These are phyloP conservation scores for Seriola aureovittata DNA, from an alignment of 2,113 vertebrate species.

Conservation along the genomic window DNA sequence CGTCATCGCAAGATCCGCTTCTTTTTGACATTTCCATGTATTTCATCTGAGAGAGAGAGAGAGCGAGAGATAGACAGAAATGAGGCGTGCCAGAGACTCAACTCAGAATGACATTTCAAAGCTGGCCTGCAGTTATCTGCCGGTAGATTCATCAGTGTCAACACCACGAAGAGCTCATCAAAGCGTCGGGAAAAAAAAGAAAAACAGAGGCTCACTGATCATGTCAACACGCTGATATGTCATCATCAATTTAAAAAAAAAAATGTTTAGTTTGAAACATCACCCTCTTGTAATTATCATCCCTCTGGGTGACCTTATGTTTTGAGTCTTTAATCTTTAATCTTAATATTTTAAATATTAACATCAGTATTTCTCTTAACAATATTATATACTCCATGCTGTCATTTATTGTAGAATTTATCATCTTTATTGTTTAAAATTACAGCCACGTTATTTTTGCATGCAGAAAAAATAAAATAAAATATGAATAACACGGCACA, in stretches of 20 bases:
- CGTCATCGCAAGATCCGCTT: constrained; percentile 23
- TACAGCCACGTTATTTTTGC: neutral
- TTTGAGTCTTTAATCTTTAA: neutral
- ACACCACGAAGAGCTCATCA: constrained; percentile 61
- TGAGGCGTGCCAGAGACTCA: constrained; percentile 65
- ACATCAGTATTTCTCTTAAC: neutral
- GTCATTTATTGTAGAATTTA: neutral
- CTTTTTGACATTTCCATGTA: constrained; percentile 67
- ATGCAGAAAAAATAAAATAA: neutral
- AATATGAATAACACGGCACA: neutral
- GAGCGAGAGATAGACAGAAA: constrained; percentile 19
- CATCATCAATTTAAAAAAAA: constrained; percentile 49
- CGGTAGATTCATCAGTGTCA: constrained; percentile 82
- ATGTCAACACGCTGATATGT: constrained; percentile 64
- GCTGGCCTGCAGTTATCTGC: constrained; percentile 74
- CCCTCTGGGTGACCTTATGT: neutral
- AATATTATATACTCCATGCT: neutral
- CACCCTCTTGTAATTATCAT: neutral
- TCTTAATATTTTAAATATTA: neutral
- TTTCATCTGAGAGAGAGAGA: constrained; percentile 30
- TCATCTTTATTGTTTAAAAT: neutral
- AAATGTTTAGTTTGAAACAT: constrained; percentile 9
- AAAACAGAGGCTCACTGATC: constrained; percentile 65
- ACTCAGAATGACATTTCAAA: constrained; percentile 80
- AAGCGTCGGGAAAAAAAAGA: constrained; percentile 55